phyloP scores from a whole-genome alignment of 2,888 invertebrate genomes.

The Iphiclides podalirius region DNA sequence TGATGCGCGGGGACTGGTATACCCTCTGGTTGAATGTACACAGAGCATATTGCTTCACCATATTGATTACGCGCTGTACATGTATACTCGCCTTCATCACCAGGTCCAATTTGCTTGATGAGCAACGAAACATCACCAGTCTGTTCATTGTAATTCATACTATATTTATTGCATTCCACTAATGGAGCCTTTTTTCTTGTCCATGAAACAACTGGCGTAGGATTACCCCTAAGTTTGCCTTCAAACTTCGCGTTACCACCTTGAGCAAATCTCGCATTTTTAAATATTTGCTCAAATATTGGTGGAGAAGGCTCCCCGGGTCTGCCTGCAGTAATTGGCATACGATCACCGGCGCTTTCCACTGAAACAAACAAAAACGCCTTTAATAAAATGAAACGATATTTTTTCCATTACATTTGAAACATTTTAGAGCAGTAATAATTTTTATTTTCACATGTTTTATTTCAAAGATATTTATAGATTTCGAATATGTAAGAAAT shows the following conservation, averaged over 20 bases:
- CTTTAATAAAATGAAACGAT: slow-evolving; percentile 2
- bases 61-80: slow-evolving; percentile 97
- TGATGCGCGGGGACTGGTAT: slow-evolving; percentile 83
- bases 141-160: slow-evolving; percentile 93
- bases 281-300: slow-evolving; percentile 96
- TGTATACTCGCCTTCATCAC: slow-evolving; percentile 97
- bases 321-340: slow-evolving; percentile 59
- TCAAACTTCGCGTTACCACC: slow-evolving; percentile 96
- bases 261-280: slow-evolving; percentile 96
- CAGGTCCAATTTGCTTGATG: slow-evolving; percentile 96
- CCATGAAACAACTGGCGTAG: slow-evolving; percentile 95
- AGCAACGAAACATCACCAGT: slow-evolving; percentile 94
- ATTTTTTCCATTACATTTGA: too few relatives aligned
- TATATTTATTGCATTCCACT: slow-evolving; percentile 91
- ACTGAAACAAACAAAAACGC: slow-evolving; percentile 78
- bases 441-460: too few relatives aligned
- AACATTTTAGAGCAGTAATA: too few relatives aligned
- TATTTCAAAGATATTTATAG: too few relatives aligned
- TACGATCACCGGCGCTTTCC: slow-evolving; percentile 79
- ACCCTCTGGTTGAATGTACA: slow-evolving; percentile 95
- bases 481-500: too few relatives aligned
- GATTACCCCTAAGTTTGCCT: slow-evolving; percentile 93
- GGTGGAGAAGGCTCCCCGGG: slow-evolving; percentile 93
- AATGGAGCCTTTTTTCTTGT: slow-evolving; percentile 92
- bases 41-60: slow-evolving; percentile 97